Base-by-base conservation (phyloP, 2,113 vertebrate species). In the Bos javanicus region DNA sequence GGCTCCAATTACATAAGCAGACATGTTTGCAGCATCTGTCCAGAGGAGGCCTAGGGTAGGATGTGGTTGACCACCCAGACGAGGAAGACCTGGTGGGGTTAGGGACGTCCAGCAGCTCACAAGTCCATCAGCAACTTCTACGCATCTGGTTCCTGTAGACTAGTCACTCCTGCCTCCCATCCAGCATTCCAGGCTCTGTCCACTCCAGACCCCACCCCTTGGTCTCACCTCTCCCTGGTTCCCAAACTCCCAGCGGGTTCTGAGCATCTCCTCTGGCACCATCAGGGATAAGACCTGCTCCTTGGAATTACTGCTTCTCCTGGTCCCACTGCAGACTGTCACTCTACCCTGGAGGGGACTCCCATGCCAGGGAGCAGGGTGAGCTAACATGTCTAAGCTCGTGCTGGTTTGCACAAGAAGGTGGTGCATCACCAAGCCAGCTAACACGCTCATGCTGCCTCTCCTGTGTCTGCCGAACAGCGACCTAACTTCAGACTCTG, bases 1-100 rank as follows among this genome's bases (percentile, higher is more conserved):
- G 11, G 39, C 30, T 90, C 62, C 25, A 48, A 2, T 46, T 11
- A 33, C 52, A 2, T 26, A 6, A 88, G 89, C 87, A 81, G 62
- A 25, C 9, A 30, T 0, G 0, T 59, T 15, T 33, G 43, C 36
- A 64, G 21, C 87, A 28, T 59, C 30, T 13, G 8, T 23, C 2
- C 17, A 78, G 33, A 57, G 62, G 46, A 30, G n/a, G 48, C 78
- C 46, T 2, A 5, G 17, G 30, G 43, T 28, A 28, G 52, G 33
- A n/a, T 76, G 54, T 17, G 9, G 76, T 57, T 56, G n/a, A 36
- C n/a, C 46, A 50, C 33, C 26, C 12, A 39, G 71, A 78, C 25
- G 36, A 56, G 39, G 67, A 36, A 10, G 5, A 30, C 86, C 81
- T 33, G 23, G 54, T 21, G 1, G 80, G 52, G 9, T 1, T 50